Base-by-base conservation (phyloP, 2,113 vertebrate genomes). In the Cairina moschata region DNA sequence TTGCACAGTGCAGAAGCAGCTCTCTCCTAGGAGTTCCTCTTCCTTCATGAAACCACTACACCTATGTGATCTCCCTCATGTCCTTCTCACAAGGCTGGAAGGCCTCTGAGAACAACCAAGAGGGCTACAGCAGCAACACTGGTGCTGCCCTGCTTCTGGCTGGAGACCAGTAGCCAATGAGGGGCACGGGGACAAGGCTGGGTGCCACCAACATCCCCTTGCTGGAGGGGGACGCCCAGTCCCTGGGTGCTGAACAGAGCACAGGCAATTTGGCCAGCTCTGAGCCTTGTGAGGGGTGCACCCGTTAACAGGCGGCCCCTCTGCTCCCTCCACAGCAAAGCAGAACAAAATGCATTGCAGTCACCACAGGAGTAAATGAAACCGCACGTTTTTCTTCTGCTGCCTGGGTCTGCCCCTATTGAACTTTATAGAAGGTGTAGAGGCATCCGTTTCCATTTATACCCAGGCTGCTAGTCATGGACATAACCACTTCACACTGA, bases 211-310 rank as follows among this genome's bases (percentile, higher is more conserved):
- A 26, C 2, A 3, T 13, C 34, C 44, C 44, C 44, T 17, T 60
- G 11, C 10, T 4, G 58, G 17, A 50, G 48, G 22, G 10, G 29
- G 46, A 13, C 34, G 4, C 29, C 38, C 25, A 0, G 2, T 8
- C 60, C 50, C 68, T 40, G 68, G 36, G 31, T 69, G 67, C 75
- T 80, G 7, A 3, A 38, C 1, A 38, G 22, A 60, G 56, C 38
- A 54, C n/a, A 44, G 28, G 54, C 15, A 36, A 17, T 71, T 46
- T 36, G 76, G 46, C 25, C 17, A 28, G 72, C 59, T 90, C 63
- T 81, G 59, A 59, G 7, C 0, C 0, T 17, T 2, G 18, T 16
- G 56, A 92, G 26, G 44, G 40, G 21, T 4, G 17, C 7, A 50
- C 28, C 9, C 13, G 34, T 36, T 7, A 62, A 54, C 23, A 79